Base-by-base conservation (phyloP, 1,140 invertebrate species). In the Pogonognathellus flavescens region DNA sequence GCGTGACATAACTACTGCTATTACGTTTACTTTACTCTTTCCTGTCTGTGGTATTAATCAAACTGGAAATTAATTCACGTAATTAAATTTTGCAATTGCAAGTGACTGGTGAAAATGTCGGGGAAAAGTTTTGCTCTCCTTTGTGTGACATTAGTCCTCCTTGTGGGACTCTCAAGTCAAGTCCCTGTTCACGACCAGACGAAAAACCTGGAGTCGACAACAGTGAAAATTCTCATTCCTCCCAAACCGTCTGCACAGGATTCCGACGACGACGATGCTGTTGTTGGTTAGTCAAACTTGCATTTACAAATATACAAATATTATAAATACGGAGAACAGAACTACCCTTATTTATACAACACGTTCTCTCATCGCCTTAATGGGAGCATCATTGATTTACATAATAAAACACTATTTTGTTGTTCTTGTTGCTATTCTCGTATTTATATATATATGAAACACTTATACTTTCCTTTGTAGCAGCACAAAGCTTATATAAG, bases 161-260 rank as follows among this genome's bases (percentile, higher is more conserved):
- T 81, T 81, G 80, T 81, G 80, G 80, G 80, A 81, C 80, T 81
- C 80, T 81, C 80, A 18, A 57, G 11, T 25, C 50, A 53, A 57
- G 52, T 59, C 80, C 80, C 80, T 55, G n/a, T 55, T 53, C 80
- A 81, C 18, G 55, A 57, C 18, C 80, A 55, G 50, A 81, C 80
- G 22, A 53, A 53, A 25, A 81, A 81, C 50, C 50, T 59, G 80
- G 80, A 55, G 55, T 53, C 50, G 55, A 81, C 80, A 53, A 81
- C 80, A 81, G 80, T 81, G 18, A 81, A 81, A 81, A 81, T 81
- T 81, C 80, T 81, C 80, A 81, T 81, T 81, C 80, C 80, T 55
- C 53, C 80, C 50, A 18, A 50, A 22, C 14, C 80, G 16, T 55
- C 50, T 76, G 31, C 49, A 25, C 41, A 76, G 70, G 70, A 76